These are phyloP conservation scores for Mobula hypostoma DNA, from an alignment of 2,113 vertebrate species.

Conservation along the genomic window DNA sequence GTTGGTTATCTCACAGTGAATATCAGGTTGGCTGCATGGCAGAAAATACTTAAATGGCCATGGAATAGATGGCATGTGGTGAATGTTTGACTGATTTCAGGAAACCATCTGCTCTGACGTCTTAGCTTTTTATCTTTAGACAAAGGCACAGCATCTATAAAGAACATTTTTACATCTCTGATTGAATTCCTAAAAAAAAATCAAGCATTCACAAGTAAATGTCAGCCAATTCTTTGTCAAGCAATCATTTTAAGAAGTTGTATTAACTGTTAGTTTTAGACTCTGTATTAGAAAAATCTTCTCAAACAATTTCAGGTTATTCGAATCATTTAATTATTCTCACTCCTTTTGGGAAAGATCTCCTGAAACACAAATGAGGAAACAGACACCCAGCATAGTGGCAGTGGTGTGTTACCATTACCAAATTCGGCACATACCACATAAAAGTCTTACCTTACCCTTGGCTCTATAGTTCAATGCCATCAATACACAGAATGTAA, in stretches of 20 bases:
- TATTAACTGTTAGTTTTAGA: not conserved
- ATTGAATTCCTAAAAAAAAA: slow-evolving; percentile 17
- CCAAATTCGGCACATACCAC: not conserved
- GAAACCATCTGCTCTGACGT: not conserved
- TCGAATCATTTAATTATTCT: too few species aligned
- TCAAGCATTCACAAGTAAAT: slow-evolving; percentile 6
- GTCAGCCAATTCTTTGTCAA: slow-evolving; percentile 16
- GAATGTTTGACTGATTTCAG: not conserved
- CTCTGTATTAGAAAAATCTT: not conserved
- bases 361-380: not conserved
- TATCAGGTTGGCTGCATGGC: not conserved
- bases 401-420: not conserved
- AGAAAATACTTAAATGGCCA: not conserved
- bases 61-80: not conserved
- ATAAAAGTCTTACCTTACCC: not conserved
- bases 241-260: not conserved
- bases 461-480: not conserved
- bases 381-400: too few species aligned
- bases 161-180: not conserved
- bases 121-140: not conserved
- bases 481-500: not conserved
- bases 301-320: not conserved
- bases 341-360: not conserved
- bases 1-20: not conserved
- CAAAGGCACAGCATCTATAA: not conserved